phyloP scores from a whole-genome alignment of 2,113 vertebrate species.

The Zosterops lateralis region DNA sequence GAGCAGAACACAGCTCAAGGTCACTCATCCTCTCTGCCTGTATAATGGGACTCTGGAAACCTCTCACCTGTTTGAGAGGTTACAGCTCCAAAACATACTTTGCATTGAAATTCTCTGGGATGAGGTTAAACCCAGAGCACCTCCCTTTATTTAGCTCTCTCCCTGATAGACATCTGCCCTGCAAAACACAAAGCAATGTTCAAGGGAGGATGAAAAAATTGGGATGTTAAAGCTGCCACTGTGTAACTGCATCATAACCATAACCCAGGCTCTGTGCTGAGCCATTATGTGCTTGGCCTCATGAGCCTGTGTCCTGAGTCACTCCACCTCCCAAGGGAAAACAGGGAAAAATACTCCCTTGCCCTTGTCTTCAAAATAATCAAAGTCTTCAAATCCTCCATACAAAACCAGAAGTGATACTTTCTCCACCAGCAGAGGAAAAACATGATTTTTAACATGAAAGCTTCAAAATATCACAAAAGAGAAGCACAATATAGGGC shows the following conservation, averaged over 20 bases:
- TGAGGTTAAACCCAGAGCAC: background rate
- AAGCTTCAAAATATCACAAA: background rate
- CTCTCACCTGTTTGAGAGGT: background rate
- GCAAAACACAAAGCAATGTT: background rate
- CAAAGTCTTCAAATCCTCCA: background rate
- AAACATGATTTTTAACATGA: background rate
- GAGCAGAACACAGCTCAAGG: background rate
- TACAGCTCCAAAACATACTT: background rate
- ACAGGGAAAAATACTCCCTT: background rate
- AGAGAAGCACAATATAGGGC: background rate
- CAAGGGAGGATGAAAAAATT: background rate
- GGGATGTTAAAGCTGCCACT: background rate
- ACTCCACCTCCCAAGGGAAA: background rate
- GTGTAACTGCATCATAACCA: accelerated
- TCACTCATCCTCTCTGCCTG: background rate
- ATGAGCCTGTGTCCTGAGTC: background rate
- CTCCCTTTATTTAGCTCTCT: background rate
- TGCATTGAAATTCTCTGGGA: background rate
- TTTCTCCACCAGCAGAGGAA: background rate
- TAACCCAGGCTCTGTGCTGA: background rate
- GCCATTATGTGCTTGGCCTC: background rate
- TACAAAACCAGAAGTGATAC: background rate
- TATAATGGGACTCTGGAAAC: background rate
- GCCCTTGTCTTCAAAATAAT: background rate
- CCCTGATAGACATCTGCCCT: accelerated